Conservation (phyloP, 2,113 vertebrate species). For the Oryzias woworae region DNA sequence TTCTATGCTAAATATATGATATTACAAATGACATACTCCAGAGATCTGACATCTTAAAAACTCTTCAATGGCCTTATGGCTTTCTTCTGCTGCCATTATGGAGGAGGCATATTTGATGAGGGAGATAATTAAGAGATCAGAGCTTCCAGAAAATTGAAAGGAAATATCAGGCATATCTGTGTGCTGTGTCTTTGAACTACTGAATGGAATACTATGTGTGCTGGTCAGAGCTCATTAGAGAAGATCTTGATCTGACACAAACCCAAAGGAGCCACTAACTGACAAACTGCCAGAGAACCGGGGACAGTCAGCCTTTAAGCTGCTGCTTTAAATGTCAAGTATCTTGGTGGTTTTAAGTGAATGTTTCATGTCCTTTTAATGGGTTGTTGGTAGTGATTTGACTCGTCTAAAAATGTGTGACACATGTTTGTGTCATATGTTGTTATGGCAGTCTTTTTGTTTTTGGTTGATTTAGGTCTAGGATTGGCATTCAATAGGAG, state of each 20-base stretch:
- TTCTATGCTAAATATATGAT: too few species aligned
- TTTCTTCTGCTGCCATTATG: slow-evolving; percentile 4
- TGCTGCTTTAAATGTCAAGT: not conserved
- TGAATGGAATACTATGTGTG: slow-evolving; percentile 6
- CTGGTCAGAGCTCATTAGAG: slow-evolving; percentile 46
- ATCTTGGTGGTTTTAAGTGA: not conserved
- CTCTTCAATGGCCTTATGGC: slow-evolving; percentile 9
- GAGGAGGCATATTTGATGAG: slow-evolving; percentile 30
- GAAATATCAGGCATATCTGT: not conserved
- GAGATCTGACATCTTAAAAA: slow-evolving; percentile 6
- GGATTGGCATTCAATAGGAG: too few species aligned
- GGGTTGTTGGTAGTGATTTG: too few species aligned
- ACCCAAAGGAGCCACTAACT: slow-evolving; percentile 3
- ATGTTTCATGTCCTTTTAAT: not conserved
- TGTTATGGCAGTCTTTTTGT: too few species aligned
- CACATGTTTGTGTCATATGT: too few species aligned
- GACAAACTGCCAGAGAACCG: slow-evolving; percentile 4
- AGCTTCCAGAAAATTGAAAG: slow-evolving; percentile 4
- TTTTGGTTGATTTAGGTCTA: too few species aligned
- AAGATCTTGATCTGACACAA: slow-evolving; percentile 31
- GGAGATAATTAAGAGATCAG: slow-evolving; percentile 41
- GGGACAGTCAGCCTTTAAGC: slow-evolving; percentile 26
- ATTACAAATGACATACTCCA: too few species aligned
- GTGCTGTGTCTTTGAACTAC: slow-evolving; percentile 22
- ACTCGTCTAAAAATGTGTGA: too few species aligned